Evolutionary conservation across 2,113 vertebrate species (phyloP).

Genomic region (Lophius piscatorius): DNA sequence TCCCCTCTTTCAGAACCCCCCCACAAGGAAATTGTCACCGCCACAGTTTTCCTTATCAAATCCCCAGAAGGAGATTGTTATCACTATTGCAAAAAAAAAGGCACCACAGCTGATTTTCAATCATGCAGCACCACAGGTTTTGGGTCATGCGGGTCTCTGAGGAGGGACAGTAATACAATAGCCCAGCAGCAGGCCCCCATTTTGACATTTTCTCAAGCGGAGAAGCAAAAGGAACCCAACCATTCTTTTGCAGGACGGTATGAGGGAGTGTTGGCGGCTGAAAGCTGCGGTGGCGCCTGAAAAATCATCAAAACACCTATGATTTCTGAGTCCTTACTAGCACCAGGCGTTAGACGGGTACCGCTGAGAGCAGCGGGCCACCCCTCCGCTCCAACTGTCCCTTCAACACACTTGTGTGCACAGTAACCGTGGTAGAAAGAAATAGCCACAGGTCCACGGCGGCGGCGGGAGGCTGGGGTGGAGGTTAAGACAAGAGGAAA

Average conservation of each 20-base stretch:
- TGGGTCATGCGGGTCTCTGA: slow-evolving; percentile 62
- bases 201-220: slow-evolving; percentile 72
- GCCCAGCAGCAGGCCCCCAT: slow-evolving; percentile 74
- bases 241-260: slow-evolving; percentile 64
- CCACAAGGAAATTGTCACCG: slow-evolving; percentile 36
- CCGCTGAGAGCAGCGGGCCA: slow-evolving; percentile 63
- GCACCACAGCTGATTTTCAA: slow-evolving; percentile 71
- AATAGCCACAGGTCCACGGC: not conserved
- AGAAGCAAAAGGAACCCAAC: slow-evolving; percentile 64
- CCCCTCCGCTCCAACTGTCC: slow-evolving; percentile 50
- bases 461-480: too few species aligned
- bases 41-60: slow-evolving; percentile 53
- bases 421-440: too few species aligned
- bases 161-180: slow-evolving; percentile 73
- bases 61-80: slow-evolving; percentile 66
- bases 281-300: too few species aligned
- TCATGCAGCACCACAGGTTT: slow-evolving; percentile 71
- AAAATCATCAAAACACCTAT: slow-evolving; percentile 66
- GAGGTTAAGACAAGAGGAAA: too few species aligned
- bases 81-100: slow-evolving; percentile 38
- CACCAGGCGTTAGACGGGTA: slow-evolving; percentile 62
- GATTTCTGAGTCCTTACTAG: slow-evolving; percentile 72
- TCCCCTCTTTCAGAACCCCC: slow-evolving; percentile 12
- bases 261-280: slow-evolving; percentile 67
- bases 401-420: slow-evolving; percentile 47